These are phyloP conservation scores for Bombus sibiricus DNA, from an alignment of 1,140 invertebrate genomes.

Conservation along the genomic window DNA sequence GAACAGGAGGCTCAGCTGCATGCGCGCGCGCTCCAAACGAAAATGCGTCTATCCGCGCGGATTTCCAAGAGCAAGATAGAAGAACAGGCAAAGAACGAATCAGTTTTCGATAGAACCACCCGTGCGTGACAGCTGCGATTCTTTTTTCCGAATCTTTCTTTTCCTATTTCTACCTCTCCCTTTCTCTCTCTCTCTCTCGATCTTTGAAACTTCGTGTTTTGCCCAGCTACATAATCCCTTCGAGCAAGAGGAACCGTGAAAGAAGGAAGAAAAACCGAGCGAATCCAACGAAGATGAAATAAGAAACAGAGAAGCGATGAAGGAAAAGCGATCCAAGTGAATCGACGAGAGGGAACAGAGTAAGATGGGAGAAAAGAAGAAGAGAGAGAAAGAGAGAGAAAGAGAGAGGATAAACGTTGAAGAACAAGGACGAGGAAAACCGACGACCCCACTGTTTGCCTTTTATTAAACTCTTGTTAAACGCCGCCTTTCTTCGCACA, in stretches of 20 bases:
- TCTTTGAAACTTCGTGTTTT: neutral
- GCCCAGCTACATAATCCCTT: conserved; percentile 54
- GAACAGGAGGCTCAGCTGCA: neutral
- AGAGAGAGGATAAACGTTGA: conserved; percentile 53
- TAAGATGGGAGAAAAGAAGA: conserved; percentile 15
- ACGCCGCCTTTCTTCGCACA: conserved; percentile 79
- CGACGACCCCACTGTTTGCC: conserved; percentile 77
- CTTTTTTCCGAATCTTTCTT: neutral
- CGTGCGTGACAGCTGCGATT: conserved; percentile 19
- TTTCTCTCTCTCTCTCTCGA: neutral
- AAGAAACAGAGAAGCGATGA: neutral
- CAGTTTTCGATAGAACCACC: conserved; percentile 25
- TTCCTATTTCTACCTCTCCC: neutral
- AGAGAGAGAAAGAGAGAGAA: neutral
- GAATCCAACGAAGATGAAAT: neutral
- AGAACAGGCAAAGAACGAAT: conserved; percentile 6
- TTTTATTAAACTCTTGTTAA: conserved; percentile 84
- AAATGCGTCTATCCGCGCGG: conserved; percentile 37
- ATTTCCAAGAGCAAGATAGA: conserved; percentile 14
- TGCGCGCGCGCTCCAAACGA: conserved; percentile 10
- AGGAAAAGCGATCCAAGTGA: neutral
- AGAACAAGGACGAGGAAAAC: conserved; percentile 36
- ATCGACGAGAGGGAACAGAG: neutral
- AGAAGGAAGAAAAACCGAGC: neutral
- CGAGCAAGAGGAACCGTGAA: conserved; percentile 7